Conservation (phyloP, 2,113 vertebrate species). For the Neotragus pygmaeus region DNA sequence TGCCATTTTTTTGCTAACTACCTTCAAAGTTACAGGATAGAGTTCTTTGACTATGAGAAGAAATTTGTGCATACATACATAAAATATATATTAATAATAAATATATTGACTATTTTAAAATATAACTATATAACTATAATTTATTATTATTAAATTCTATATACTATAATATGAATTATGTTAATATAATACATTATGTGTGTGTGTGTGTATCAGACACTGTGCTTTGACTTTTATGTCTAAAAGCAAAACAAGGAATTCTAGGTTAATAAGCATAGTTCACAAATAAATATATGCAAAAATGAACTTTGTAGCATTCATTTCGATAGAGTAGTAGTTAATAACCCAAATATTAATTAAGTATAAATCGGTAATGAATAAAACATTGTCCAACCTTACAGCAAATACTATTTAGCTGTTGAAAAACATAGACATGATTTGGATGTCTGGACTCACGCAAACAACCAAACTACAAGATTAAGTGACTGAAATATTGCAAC, state of each 20-base stretch:
- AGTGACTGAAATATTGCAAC: background rate
- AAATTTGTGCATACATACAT: background rate
- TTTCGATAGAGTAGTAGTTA: background rate
- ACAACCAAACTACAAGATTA: background rate
- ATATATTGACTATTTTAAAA: background rate
- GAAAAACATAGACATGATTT: background rate
- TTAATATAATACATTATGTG: background rate
- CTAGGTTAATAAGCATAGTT: background rate
- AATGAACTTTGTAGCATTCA: background rate
- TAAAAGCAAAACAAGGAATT: background rate
- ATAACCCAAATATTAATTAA: background rate
- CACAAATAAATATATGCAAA: background rate
- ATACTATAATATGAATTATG: background rate
- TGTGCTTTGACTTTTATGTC: background rate
- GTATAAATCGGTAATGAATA: background rate
- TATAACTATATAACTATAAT: background rate
- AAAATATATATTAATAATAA: background rate
- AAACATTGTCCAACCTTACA: background rate
- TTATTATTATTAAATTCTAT: background rate
- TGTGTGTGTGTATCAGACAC: background rate
- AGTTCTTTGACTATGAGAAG: background rate
- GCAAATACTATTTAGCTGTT: background rate
- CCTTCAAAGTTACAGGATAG: background rate
- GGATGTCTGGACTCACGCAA: background rate
- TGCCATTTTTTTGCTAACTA: too few species aligned